These are phyloP conservation scores for Bombycilla garrulus DNA, from an alignment of 2,113 vertebrate species.

Conservation along the genomic window DNA sequence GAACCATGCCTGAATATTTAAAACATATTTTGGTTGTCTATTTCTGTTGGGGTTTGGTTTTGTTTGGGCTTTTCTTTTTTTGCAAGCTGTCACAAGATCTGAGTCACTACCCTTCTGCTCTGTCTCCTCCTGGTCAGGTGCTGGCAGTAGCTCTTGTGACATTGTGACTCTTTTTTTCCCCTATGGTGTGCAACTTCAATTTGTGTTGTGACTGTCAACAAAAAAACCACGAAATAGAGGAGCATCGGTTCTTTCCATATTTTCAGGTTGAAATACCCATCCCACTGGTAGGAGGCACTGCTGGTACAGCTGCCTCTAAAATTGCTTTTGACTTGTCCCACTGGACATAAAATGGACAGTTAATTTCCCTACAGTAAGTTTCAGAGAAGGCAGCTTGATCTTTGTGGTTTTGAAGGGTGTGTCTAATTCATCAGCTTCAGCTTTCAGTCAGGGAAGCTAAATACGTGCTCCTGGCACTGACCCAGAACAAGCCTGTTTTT, in stretches of 20 bases:
- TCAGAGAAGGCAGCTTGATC: slow-evolving; percentile 27
- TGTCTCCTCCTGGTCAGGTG: background rate
- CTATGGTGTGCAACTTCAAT: background rate
- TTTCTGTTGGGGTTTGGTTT: background rate
- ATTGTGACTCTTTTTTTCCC: background rate
- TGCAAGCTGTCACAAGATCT: background rate
- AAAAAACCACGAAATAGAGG: background rate
- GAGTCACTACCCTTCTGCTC: background rate
- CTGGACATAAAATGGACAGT: background rate
- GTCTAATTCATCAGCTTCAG: slow-evolving; percentile 60
- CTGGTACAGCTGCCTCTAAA: background rate
- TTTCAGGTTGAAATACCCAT: background rate
- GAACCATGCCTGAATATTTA: background rate
- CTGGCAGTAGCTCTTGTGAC: background rate
- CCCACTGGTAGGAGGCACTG: background rate
- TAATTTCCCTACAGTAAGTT: background rate
- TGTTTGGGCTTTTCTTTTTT: background rate
- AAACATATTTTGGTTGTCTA: background rate
- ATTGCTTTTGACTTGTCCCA: slow-evolving; percentile 7
- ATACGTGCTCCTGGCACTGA: background rate
- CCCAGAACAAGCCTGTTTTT: background rate
- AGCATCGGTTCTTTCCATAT: background rate
- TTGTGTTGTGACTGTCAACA: background rate
- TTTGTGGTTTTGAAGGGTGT: slow-evolving; percentile 58
- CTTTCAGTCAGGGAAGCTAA: slow-evolving; percentile 38